Conservation (phyloP, 2,888 invertebrate genomes). For the Pseudococcus jackbeardsleyi region DNA sequence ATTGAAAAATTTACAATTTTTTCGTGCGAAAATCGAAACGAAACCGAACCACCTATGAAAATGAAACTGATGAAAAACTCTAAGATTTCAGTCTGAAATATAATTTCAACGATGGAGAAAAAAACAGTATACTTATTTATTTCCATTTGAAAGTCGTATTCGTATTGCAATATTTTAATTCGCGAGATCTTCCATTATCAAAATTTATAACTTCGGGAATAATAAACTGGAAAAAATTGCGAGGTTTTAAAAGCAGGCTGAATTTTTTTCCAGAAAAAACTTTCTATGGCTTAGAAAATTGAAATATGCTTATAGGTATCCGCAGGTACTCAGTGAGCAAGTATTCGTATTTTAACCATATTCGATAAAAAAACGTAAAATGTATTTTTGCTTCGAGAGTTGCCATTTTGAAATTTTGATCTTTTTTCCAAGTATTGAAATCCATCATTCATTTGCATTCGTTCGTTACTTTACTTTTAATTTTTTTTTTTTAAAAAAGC, state of each 20-base stretch:
- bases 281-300: too few relatives aligned
- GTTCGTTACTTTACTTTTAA: too few relatives aligned
- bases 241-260: not conserved
- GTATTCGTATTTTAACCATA: too few relatives aligned
- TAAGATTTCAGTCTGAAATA: not conserved
- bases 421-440: too few relatives aligned
- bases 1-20: not conserved
- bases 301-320: too few relatives aligned
- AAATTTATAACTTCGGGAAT: not conserved
- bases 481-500: too few relatives aligned
- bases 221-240: not conserved
- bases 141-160: not conserved
- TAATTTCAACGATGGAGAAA: not conserved
- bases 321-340: too few relatives aligned
- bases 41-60: not conserved
- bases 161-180: not conserved
- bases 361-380: too few relatives aligned
- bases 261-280: too few relatives aligned
- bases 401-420: too few relatives aligned
- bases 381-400: too few relatives aligned
- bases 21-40: not conserved
- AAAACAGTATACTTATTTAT: not conserved
- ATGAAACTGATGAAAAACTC: not conserved
- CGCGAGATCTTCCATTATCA: not conserved
- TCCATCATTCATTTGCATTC: too few relatives aligned